Percentiles rank a stretch among this genome's conserved stretches.
Conservation (phyloP, 1,140 invertebrate genomes). For the Condylostylus longicornis region DNA sequence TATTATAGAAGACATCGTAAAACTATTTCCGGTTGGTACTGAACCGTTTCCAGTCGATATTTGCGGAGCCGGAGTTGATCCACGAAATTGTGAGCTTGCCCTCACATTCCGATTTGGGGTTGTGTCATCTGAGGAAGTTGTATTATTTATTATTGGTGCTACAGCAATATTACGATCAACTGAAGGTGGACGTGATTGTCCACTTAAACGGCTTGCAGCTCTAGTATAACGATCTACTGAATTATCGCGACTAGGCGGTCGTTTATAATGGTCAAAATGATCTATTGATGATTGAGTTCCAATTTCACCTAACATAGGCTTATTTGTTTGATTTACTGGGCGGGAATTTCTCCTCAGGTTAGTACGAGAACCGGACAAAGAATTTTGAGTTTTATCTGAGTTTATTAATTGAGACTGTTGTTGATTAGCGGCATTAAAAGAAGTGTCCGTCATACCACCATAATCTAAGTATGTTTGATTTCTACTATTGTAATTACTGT, state of each 20-base stretch:
- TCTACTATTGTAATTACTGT: no score
- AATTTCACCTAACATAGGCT: conserved; percentile 36
- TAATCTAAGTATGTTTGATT: no score
- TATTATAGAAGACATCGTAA: conserved; percentile 32
- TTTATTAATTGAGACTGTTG: conserved; percentile 12
- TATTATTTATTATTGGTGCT: conserved; percentile 21
- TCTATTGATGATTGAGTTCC: conserved; percentile 46
- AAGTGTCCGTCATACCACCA: no score
- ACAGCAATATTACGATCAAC: conserved; percentile 42
- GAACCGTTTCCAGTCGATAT: conserved; percentile 22
- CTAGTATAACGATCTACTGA: conserved; percentile 69
- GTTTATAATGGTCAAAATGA: conserved; percentile 84
- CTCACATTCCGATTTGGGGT: conserved; percentile 37
- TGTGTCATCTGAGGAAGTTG: conserved; percentile 25
- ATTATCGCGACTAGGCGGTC: conserved; percentile 71
- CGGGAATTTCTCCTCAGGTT: conserved; percentile 9
- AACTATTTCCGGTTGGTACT: conserved; percentile 23
- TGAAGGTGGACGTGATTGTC: conserved; percentile 57
- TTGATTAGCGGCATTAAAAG: no score
- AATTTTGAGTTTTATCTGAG: no score
- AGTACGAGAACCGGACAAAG: no score
- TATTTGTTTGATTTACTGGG: conserved; percentile 14
- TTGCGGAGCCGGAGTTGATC: conserved; percentile 35
- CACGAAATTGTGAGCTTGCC: conserved; percentile 37
- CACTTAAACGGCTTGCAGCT: conserved; percentile 38